Conservation (phyloP, 1,140 invertebrate species). For the Drosophila pallidifrons region DNA sequence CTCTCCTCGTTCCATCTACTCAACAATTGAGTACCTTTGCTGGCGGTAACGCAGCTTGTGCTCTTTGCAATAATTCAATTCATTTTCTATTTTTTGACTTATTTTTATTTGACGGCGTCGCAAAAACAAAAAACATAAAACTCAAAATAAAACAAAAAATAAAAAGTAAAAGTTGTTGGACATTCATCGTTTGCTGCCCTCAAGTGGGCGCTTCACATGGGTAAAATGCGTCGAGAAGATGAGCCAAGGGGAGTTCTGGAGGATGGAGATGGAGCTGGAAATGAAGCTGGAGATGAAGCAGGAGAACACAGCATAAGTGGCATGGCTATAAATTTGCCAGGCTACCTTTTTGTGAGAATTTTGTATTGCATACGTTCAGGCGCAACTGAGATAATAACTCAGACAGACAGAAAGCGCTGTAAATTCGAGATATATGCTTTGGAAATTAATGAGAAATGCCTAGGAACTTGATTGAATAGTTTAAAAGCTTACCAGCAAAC, state of each 20-base stretch:
- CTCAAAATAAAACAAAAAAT: constrained; percentile 26
- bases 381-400: constrained; percentile 25
- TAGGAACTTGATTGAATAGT: neutral
- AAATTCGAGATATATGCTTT: neutral
- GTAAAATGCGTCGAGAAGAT: neutral
- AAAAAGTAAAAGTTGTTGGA: constrained; percentile 59
- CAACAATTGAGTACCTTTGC: neutral
- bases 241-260: neutral
- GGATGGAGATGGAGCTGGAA: neutral
- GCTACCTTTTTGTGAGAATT: constrained; percentile 53
- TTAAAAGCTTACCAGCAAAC: too few relatives aligned
- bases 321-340: constrained; percentile 42
- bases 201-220: constrained; percentile 45
- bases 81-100: constrained; percentile 82
- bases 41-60: constrained; percentile 41
- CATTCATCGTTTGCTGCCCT: constrained; percentile 58
- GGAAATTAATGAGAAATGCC: neutral
- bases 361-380: constrained; percentile 44
- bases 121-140: constrained; percentile 49
- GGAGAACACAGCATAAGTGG: constrained; percentile 8
- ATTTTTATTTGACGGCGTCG: constrained; percentile 75
- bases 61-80: constrained; percentile 83
- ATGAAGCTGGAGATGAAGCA: neutral
- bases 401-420: neutral
- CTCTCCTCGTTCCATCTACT: too few relatives aligned